A percentile compares a stretch with the other conserved stretches of the same genome.
Evolutionary conservation across 2,797 vertebrate species (phyloP).

Genomic region (Tapera naevia): DNA sequence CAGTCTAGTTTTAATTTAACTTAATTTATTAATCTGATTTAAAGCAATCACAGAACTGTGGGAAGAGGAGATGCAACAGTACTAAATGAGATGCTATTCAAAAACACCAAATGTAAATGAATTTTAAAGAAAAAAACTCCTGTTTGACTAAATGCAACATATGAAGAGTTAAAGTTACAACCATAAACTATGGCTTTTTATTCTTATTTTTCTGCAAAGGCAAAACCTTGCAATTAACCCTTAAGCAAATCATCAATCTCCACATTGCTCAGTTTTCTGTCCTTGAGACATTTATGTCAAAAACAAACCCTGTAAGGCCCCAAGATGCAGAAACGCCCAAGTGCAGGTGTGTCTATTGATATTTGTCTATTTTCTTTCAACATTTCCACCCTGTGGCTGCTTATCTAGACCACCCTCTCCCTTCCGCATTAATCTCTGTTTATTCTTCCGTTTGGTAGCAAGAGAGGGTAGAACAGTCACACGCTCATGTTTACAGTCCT

Average conservation of each 20-base stretch:
- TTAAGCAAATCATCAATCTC: conserved; percentile 34
- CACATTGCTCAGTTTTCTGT: conserved; percentile 13
- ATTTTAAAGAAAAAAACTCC: background rate
- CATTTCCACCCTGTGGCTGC: conserved; percentile 7
- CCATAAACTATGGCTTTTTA: background rate
- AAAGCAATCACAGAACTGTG: background rate
- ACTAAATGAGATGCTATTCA: background rate
- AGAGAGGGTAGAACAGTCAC: background rate
- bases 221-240: background rate
- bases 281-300: conserved; percentile 7
- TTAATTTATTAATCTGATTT: background rate
- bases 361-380: conserved; percentile 27
- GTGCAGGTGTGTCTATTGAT: conserved; percentile 11
- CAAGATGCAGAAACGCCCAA: conserved; percentile 12
- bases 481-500: background rate
- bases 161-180: background rate
- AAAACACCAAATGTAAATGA: background rate
- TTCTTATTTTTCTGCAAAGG: background rate
- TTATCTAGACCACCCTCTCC: conserved; percentile 12
- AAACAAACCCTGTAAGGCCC: conserved; percentile 22
- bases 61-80: background rate
- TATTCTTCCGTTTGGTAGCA: background rate
- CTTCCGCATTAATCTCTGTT: background rate
- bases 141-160: background rate
- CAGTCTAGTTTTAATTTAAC: background rate